These are phyloP conservation scores for Chauna torquata DNA, from an alignment of 2,113 vertebrate species.

Conservation along the genomic window DNA sequence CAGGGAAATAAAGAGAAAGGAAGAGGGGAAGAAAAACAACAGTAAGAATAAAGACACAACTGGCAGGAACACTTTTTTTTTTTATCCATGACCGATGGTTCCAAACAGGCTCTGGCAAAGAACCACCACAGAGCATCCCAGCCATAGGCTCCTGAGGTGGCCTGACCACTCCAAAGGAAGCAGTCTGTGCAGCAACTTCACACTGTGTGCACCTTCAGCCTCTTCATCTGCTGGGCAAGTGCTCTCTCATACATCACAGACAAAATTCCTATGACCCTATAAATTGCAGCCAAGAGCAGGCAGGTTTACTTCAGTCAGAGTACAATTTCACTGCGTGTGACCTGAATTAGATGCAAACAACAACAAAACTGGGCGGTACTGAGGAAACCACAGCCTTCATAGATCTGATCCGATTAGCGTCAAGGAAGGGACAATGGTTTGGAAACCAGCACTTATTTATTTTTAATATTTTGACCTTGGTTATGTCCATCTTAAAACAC, in stretches of 20 bases:
- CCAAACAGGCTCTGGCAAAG: not conserved
- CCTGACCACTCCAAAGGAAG: not conserved
- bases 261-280: not conserved
- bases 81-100: not conserved
- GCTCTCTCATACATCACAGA: accelerated
- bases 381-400: not conserved
- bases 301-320: not conserved
- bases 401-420: not conserved
- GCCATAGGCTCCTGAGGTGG: not conserved
- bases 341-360: not conserved
- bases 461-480: not conserved
- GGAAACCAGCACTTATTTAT: accelerated
- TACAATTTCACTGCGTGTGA: not conserved
- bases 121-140: not conserved
- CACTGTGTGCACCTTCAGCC: not conserved
- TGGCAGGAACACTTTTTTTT: not conserved
- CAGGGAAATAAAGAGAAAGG: not conserved
- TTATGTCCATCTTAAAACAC: not conserved
- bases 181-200: not conserved
- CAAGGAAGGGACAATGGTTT: not conserved
- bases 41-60: not conserved
- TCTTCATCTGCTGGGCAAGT: not conserved
- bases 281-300: not conserved
- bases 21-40: not conserved
- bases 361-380: not conserved